Evolutionary conservation across 2,888 invertebrate genomes (phyloP), one percentile per base, ranked within the genome.

Genomic region (Machimus atricapillus): DNA sequence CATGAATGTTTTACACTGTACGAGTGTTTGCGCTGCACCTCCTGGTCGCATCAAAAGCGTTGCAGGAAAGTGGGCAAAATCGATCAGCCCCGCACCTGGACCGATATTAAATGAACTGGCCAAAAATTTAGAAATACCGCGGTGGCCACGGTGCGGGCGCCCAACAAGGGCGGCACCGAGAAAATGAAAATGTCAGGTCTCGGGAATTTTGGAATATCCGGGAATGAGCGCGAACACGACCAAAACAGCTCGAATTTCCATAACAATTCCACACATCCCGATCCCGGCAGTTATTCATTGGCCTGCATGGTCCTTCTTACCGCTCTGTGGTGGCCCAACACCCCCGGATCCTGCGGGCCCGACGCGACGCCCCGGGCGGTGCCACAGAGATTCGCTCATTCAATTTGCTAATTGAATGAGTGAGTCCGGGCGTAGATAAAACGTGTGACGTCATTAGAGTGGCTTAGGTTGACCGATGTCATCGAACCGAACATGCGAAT

Each of bases 401-500:
- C 79, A 79, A 79, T 79, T 83, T 66, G 82, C 82, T 66, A 83
- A 83, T 83, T 83, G 82, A 83, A 83, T 83, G 66, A 83, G 46
- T 83, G 82, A 66, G 40, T 37, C 66, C 58, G 37, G 58, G 16
- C 66, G 56, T 83, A 46, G 37, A 66, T 83, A 83, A 83, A 58
- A 83, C 82, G 19, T 58, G 37, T 83, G 82, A 66, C 58, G 66
- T 83, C 82, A 83, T 66, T 83, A 83, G 66, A 87, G 87, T 87
- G 83, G 82, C 86, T 87, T 87, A 86, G 86, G 78, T 86, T 87
- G 87, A 83, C 86, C 86, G 76, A 46, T 79, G 79, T 79, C 79
- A 79, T 79, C 79, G 40, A 52, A 58, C 40, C 77, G 58, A 85
- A 86, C 86, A 66, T 83, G 82, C 43, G 73, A 87, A 86, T 87